These are phyloP conservation scores for Leptinotarsa defecta DNA, from an alignment of 1,140 invertebrate genomes.

Conservation along the genomic window DNA sequence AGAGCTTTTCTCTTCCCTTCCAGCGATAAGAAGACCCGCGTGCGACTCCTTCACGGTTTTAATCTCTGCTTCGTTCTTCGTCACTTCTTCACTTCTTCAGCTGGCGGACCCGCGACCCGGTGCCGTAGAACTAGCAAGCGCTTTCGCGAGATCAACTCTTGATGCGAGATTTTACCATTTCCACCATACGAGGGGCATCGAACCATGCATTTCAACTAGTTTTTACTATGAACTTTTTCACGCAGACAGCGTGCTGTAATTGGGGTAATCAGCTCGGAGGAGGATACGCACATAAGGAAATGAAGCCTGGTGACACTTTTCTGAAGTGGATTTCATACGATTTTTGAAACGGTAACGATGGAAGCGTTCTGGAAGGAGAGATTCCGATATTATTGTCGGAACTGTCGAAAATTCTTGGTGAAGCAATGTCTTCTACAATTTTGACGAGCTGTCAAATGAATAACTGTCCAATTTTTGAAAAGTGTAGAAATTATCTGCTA, in stretches of 20 bases:
- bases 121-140: background rate
- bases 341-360: too few species aligned
- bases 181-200: conserved; percentile 13
- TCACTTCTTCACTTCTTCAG: conserved; percentile 8
- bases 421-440: too few species aligned
- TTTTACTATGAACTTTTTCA: background rate
- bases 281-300: background rate
- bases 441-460: too few species aligned
- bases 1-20: too few species aligned
- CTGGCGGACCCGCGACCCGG: background rate
- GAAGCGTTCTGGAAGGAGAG: too few species aligned
- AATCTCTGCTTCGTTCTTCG: background rate
- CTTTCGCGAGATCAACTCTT: conserved; percentile 8
- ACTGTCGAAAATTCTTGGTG: too few species aligned
- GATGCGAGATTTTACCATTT: conserved; percentile 19
- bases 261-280: background rate
- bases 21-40: too few species aligned
- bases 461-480: too few species aligned
- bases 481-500: too few species aligned
- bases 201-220: conserved; percentile 12
- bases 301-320: conserved; percentile 1
- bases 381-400: too few species aligned
- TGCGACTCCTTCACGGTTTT: too few species aligned
- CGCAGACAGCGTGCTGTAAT: background rate
- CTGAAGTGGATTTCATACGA: too few species aligned